Evolutionary conservation across 2,113 vertebrate genomes (phyloP).

Genomic region (Xyliphius kryptos): DNA sequence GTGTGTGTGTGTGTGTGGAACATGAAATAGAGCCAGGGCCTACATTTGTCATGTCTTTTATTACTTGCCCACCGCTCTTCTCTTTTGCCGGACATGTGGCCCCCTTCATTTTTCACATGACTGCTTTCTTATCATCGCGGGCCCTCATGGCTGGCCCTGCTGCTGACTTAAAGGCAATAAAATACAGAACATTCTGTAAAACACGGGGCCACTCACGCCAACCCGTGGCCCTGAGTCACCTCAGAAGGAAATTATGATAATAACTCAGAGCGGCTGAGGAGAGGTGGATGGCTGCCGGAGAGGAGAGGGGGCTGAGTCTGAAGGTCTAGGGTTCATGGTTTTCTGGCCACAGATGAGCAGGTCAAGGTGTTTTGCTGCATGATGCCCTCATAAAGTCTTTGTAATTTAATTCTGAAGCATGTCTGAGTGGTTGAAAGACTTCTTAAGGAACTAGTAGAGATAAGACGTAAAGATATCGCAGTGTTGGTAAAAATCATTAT

Average conservation of each 20-base stretch:
- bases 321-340: constrained; percentile 49
- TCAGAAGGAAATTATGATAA: constrained; percentile 71
- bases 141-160: constrained; percentile 69
- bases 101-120: constrained; percentile 98
- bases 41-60: constrained; percentile 89
- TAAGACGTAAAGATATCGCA: too few species aligned
- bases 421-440: too few species aligned
- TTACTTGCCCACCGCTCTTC: constrained; percentile 68
- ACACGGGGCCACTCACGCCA: constrained; percentile 59
- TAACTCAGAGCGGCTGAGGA: constrained; percentile 62
- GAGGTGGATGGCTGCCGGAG: constrained; percentile 12
- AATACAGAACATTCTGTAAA: constrained; percentile 82
- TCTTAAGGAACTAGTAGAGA: too few species aligned
- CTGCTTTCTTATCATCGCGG: constrained; percentile 81
- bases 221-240: constrained; percentile 56
- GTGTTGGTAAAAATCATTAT: too few species aligned
- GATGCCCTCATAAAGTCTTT: constrained; percentile 44
- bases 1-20: constrained; percentile 48
- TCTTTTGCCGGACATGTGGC: constrained; percentile 58
- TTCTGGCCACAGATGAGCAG: constrained; percentile 53
- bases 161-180: constrained; percentile 91
- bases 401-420: too few species aligned
- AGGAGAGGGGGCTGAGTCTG: constrained; percentile 16
- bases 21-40: constrained; percentile 65
- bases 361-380: constrained; percentile 64